Evolutionary conservation across 2,113 vertebrate species (phyloP).

Genomic region (Aythya baeri): DNA sequence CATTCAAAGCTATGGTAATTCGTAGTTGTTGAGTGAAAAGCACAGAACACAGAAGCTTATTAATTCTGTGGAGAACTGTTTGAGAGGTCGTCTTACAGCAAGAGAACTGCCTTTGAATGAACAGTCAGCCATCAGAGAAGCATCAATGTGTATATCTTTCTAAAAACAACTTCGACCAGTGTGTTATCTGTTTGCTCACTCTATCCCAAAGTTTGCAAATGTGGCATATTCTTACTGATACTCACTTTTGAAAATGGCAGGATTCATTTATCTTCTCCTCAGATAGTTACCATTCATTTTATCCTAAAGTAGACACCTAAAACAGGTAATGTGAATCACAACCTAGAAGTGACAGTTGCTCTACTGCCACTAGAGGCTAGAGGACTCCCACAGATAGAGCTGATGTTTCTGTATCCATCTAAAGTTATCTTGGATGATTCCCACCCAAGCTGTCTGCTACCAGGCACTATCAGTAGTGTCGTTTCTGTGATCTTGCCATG

Average conservation of each 20-base stretch:
- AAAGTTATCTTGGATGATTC: not conserved
- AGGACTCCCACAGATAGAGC: not conserved
- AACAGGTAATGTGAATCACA: not conserved
- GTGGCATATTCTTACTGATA: not conserved
- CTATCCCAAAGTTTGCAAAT: not conserved
- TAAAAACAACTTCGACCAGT: not conserved
- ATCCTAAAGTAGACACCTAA: not conserved
- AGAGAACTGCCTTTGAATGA: not conserved
- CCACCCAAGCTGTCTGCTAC: not conserved
- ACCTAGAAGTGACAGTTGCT: not conserved
- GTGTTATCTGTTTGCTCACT: not conserved
- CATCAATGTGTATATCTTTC: not conserved
- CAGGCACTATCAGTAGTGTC: not conserved
- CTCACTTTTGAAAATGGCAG: not conserved
- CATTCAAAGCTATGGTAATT: not conserved
- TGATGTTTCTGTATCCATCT: not conserved
- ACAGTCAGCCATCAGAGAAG: not conserved
- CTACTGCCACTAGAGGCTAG: not conserved
- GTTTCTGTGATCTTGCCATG: not conserved
- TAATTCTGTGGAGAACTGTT: not conserved
- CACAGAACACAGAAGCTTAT: rapidly evolving
- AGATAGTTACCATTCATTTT: not conserved
- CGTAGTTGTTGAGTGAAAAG: not conserved
- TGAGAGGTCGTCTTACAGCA: not conserved
- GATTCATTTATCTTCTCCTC: not conserved